Base-by-base conservation (phyloP, 2,797 vertebrate species). In the Notamacropus eugenii region DNA sequence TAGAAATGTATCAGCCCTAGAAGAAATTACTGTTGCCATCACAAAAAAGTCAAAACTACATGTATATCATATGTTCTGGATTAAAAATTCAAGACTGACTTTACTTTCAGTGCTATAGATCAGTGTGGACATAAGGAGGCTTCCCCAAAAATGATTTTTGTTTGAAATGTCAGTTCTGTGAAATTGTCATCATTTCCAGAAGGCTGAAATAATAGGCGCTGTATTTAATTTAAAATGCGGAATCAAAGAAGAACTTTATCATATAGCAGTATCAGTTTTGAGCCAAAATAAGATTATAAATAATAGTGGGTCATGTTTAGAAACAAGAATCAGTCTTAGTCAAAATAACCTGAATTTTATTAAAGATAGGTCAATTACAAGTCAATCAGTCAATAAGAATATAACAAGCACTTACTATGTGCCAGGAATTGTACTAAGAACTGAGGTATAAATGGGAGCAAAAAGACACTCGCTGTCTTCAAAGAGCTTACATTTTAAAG, bases 81-180 rank as follows among this genome's bases (percentile, higher is more conserved):
- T 62, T 74, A 91, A 93, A 97, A 93, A 96, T 97, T 95, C 97
- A 58, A 91, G 95, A 97, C 95, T 54, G 10, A n/a, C 55, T 16
- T 59, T 10, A 58, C 57, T 62, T 62, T 90, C 34, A 93, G 46
- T 29, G 67, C 14, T 92, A 92, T 31, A 95, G 74, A 96, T 97
- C 55, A 93, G 54, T 34, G 59, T 31, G 11, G 40, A 92, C 92
- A 93, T n/a, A 57, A 95, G 54, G 94, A 52, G 55, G 13, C 91
- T 95, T 97, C 22, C 74, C 67, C 94, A 93, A 92, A 97, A 96
- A 94, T 52, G 40, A 52, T 31, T 74, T 93, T 97, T 97, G 87
- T 97, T 97, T 96, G 94, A 98, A 98, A 97, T 94, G 93, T 93
- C 97, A 98, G 87, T 96, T 96, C 95, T 95, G 93, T 90, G 95